Base-by-base conservation (phyloP, 1,140 invertebrate genomes). In the Antheraea mylitta region DNA sequence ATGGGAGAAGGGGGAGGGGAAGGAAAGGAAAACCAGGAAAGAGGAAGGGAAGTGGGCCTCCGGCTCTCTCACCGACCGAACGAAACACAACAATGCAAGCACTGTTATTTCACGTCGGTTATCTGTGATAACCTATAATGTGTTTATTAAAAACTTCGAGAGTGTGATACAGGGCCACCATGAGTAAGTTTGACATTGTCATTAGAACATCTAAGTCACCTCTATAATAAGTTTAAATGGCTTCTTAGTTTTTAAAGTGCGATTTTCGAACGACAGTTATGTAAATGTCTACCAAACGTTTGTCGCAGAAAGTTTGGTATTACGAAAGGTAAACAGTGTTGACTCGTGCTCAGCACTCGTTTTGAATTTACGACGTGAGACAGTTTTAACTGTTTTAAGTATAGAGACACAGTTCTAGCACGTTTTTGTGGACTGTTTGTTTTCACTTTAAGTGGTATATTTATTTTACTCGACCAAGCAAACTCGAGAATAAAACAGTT, bases 201-300 rank as follows among this genome's bases (percentile, higher is more conserved):
- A 86, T 80, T 80, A 86, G 69, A 79, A 73, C 70, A 70, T 73
- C 73, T 78, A 81, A 83, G 69, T 83, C 86, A 87, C 81, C 80
- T 82, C 76, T 78, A 77, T 85, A 83, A 82, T 81, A 81, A 42
- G 79, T 73, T 84, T 85, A 82, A 83, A 80, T 76, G 72, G 74
- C 71, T 87, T 76, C 66, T 65, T 70, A 42, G 53, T 72, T 67
- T 77, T 74, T 73, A 72, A 74, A 78, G 76, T 73, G 71, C 67
- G 70, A 70, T 73, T 70, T 72, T 64, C 53, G 58, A 16, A 16
- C n/a, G 18, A 73, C 71, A 73, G 80, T 79, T 83, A 81, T 58
- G 67, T 74, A 83, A 83, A 87, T 79, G 85, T 76, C 67, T 66
- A 77, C 45, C 45, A n/a, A 53, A 53, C 45, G 45, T 53, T n/a